Base-by-base conservation (phyloP, 1,140 invertebrate genomes). In the Ruditapes philippinarum region DNA sequence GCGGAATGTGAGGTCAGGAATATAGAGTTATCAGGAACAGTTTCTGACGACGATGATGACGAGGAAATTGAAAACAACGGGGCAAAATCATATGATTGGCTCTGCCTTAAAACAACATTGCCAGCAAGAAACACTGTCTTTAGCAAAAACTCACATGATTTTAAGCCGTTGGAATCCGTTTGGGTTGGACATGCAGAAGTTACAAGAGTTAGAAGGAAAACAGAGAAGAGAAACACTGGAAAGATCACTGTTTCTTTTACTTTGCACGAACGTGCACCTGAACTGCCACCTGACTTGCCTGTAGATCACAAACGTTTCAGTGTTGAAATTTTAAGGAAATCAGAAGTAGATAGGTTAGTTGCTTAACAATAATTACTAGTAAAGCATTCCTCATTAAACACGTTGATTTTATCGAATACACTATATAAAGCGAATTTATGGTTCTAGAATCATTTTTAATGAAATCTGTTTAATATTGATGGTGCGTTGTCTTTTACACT, bases 301-400 rank as follows among this genome's bases (percentile, higher is more conserved):
- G 5, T 7, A 45, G 42, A 45, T 5, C 5, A 14, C 5, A 12
- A 42, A 60, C 73, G n/a, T 19, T 73, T 49, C 73, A 68, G 45
- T 1, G 12, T 88, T 31, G 90, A 91, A 57, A 31, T 91, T 0
- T 36, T 91, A 9, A 22, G 65, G 31, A 91, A 91, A 68, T 57
- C 90, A 0, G 85, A 88, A 40, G 84, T 88, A 9, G 86, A 88
- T 62, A 91, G 90, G 90, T 91, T n/a, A n/a, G n/a, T n/a, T n/a
- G n/a, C n/a, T n/a, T n/a, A n/a, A n/a, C n/a, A 70, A n/a, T n/a
- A n/a, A n/a, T n/a, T n/a, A n/a, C n/a, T n/a, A n/a, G n/a, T n/a
- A n/a, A n/a, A n/a, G n/a, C n/a, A n/a, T n/a, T n/a, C n/a, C n/a
- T n/a, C n/a, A n/a, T n/a, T n/a, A n/a, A n/a, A n/a, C n/a, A n/a